These are phyloP conservation scores for Parascotia fuliginaria DNA, from an alignment of 2,888 invertebrate species.

Conservation along the genomic window DNA sequence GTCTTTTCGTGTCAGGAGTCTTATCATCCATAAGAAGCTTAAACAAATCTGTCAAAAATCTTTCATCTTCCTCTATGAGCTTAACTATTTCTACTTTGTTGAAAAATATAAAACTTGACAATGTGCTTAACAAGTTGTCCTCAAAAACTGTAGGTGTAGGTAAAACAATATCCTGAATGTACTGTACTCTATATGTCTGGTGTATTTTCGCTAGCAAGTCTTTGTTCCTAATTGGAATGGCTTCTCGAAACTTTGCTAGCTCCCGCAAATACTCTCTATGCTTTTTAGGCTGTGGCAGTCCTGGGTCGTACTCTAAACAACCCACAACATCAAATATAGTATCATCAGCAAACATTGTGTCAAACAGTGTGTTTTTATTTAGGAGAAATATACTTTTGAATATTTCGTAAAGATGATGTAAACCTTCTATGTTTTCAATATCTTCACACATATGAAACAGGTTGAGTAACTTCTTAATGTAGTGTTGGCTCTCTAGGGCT, in stretches of 20 bases:
- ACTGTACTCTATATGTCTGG: conserved; percentile 99
- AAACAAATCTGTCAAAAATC: conserved; percentile 97
- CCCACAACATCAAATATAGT: conserved; percentile 99
- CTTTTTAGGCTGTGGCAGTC: conserved; percentile 92
- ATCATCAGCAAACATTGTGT: conserved; percentile 98
- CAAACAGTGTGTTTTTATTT: conserved; percentile 98
- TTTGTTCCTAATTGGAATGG: conserved; percentile 97
- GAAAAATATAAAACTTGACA: conserved; percentile 99
- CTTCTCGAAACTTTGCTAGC: conserved; percentile 96
- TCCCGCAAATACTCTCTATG: conserved; percentile 98
- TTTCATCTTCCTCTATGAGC: conserved; percentile 98
- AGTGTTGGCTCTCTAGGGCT: conserved; percentile 97
- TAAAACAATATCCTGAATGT: conserved; percentile 99
- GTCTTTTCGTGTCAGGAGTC: conserved; percentile 93
- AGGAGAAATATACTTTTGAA: conserved; percentile 99
- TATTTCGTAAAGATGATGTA: conserved; percentile 98
- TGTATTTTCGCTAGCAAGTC: conserved; percentile 99
- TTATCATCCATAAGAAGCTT: conserved; percentile 95
- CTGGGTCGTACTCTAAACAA: conserved; percentile 98
- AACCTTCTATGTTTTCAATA: conserved; percentile 96
- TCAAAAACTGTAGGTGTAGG: conserved; percentile 99
- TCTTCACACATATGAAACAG: conserved; percentile 99
- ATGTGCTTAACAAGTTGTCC: conserved; percentile 98
- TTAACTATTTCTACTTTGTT: conserved; percentile 99
- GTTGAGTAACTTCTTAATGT: conserved; percentile 97